A percentile compares a stretch with the other conserved stretches of the same genome.
phyloP scores from a whole-genome alignment of 2,888 invertebrate species.

The Trissoscelio sp. region DNA sequence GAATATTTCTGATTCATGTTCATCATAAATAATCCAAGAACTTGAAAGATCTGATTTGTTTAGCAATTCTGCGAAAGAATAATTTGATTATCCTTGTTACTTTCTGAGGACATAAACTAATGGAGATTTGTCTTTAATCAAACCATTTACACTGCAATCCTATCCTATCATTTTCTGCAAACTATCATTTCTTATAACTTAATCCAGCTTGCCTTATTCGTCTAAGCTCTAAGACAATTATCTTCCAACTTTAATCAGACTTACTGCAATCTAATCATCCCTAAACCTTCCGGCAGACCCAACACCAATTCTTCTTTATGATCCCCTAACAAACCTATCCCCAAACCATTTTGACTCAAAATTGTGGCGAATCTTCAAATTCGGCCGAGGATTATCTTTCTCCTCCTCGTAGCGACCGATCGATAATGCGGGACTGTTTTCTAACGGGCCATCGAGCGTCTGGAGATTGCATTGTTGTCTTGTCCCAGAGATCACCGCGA shows the following conservation, averaged over 20 bases:
- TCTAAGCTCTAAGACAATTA: not conserved
- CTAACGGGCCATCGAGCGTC: constrained; percentile 76
- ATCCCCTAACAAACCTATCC: not conserved
- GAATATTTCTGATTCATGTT: too few relatives aligned
- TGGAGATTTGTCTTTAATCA: too few relatives aligned
- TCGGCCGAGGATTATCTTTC: constrained; percentile 37
- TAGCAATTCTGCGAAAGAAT: too few relatives aligned
- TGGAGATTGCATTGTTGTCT: constrained; percentile 83
- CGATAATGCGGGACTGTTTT: constrained; percentile 75
- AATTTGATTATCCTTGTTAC: too few relatives aligned
- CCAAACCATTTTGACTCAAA: not conserved
- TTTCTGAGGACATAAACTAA: too few relatives aligned
- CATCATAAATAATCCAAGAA: too few relatives aligned
- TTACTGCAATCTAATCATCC: constrained; percentile 3
- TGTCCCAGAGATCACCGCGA: constrained; percentile 82
- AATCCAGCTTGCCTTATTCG: constrained; percentile 7
- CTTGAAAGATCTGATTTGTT: too few relatives aligned
- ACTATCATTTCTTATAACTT: constrained; percentile 14
- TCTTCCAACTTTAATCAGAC: constrained; percentile 20
- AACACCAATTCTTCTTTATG: not conserved
- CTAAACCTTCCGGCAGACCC: not conserved
- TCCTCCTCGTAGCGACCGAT: constrained; percentile 54
- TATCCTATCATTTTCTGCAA: not conserved
- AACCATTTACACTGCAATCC: too few relatives aligned
- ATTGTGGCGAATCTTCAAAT: constrained; percentile 19